Evolutionary conservation across 2,888 invertebrate species (phyloP).

Genomic region (Calameuta filiformis): DNA sequence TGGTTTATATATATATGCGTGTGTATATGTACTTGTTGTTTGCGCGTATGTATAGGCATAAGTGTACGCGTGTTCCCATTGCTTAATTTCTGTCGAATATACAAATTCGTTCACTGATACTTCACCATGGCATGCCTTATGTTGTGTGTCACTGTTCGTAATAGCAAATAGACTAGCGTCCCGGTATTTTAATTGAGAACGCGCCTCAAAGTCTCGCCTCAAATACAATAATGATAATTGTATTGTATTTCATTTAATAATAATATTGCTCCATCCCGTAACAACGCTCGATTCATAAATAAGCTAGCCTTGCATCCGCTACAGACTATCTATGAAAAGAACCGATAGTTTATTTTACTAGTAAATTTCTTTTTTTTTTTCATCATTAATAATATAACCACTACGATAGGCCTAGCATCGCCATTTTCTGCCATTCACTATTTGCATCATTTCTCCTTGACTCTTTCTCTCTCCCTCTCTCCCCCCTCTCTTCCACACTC

Average conservation of each 20-base stretch:
- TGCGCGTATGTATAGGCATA: neutral
- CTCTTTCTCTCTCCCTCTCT: neutral
- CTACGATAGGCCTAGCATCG: neutral
- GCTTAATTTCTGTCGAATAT: neutral
- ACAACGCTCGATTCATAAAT: conserved; percentile 15
- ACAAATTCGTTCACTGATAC: neutral
- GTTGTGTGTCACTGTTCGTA: neutral
- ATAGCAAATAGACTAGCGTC: neutral
- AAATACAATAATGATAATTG: conserved; percentile 3
- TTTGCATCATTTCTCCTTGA: neutral
- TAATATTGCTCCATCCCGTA: conserved; percentile 22
- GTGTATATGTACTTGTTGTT: neutral
- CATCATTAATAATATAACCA: neutral
- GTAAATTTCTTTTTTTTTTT: neutral
- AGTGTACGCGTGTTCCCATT: neutral
- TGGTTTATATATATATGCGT: neutral
- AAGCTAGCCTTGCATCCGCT: conserved; percentile 11
- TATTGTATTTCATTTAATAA: conserved; percentile 9
- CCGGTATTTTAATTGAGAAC: neutral
- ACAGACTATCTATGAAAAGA: conserved; percentile 3
- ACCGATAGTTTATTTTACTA: neutral
- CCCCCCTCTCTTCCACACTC: neutral
- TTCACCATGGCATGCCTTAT: neutral
- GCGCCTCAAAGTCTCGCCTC: neutral
- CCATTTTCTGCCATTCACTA: neutral